Percentiles rank a stretch among this genome's conserved stretches.
phyloP scores from a whole-genome alignment of 2,113 vertebrate species.

The Saimiri boliviensis region DNA sequence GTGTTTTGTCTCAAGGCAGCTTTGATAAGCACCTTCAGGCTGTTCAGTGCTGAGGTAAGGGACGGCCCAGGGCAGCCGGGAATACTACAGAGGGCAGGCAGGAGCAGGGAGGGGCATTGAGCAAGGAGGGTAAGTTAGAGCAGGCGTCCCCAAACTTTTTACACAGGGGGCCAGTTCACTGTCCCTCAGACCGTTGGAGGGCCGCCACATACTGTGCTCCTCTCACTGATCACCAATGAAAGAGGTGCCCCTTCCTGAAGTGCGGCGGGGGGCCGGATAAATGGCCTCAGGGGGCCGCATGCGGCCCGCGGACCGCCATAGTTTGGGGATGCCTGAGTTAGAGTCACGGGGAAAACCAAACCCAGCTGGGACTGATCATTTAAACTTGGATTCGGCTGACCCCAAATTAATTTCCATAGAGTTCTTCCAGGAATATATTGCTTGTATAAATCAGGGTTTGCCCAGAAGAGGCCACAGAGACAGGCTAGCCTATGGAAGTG shows the following conservation, averaged over 20 bases:
- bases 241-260: too few relatives aligned
- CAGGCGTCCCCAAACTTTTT: too few relatives aligned
- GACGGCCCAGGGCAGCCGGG: background rate
- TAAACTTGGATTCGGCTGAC: constrained; percentile 13
- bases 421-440: background rate
- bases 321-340: too few relatives aligned
- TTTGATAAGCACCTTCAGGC: background rate
- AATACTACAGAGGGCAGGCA: background rate
- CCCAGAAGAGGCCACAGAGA: background rate
- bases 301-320: too few relatives aligned
- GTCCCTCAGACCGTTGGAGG: too few relatives aligned
- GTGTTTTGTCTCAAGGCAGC: background rate
- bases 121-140: background rate
- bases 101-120: background rate
- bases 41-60: constrained; percentile 18
- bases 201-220: too few relatives aligned
- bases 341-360: background rate
- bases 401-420: background rate
- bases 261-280: too few relatives aligned
- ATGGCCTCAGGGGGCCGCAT: too few relatives aligned
- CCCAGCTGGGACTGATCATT: background rate
- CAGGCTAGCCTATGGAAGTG: background rate
- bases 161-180: too few relatives aligned
- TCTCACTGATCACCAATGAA: too few relatives aligned
- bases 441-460: background rate